Evolutionary conservation across 2,113 vertebrate genomes (phyloP), one percentile per base, ranked within the genome.

Genomic region (Alexandromys fortis): DNA sequence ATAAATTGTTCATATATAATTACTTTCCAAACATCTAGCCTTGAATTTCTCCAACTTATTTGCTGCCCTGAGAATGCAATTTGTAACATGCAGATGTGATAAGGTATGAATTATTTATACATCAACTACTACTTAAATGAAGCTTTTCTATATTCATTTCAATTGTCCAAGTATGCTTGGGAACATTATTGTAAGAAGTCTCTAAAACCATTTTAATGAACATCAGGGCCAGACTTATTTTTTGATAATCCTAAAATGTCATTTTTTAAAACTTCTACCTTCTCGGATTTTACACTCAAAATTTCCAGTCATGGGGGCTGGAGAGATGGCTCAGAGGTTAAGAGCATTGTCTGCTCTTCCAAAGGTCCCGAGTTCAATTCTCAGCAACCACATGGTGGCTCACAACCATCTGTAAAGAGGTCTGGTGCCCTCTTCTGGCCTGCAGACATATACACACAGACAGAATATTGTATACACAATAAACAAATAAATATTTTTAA

Each of bases 1-100:
- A 90, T 21, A 95, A 94, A 90, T 35, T 91, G 35, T 83, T 96
- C 30, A 81, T 70, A 96, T 89, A 61, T 94, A 96, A 86, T 86
- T 95, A 49, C 21, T 52, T 97, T 92, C 42, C 49, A 85, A 88
- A 76, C 6, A 76, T 85, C n/a, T 93, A 90, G n/a, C 2, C 38
- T 95, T 93, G 22, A 19, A 5, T 83, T 61, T 85, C 61, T 90
- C 11, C 52, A 76, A 95, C 11, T 86, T 81, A 61, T 77, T 96
- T 63, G 38, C 16, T 30, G 82, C 3, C 12, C 42, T 58, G 45
- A 55, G 3, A 89, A 61, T 38, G 90, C 65, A 49, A 35, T 88
- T 94, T 81, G 77, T 72, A 93, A 94, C 92, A 96, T 68, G 0
- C 3, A 82, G 79, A 83, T 76, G 16, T 28, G 49, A 96, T 81